Percentiles rank a stretch among this genome's conserved stretches.
Conservation (phyloP, 1,140 invertebrate species). For the Leptopilina boulardi region DNA sequence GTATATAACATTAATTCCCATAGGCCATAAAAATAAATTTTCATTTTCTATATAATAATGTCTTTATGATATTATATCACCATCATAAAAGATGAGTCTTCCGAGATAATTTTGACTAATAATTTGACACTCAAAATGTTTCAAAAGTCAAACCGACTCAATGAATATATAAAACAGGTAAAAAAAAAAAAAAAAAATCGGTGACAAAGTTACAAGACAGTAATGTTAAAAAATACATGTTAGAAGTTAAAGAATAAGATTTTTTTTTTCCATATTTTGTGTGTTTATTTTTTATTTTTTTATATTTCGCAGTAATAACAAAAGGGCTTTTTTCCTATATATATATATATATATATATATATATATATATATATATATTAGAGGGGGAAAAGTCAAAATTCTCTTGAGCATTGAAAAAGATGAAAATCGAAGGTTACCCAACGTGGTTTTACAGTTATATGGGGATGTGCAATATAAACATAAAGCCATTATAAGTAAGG, state of each 20-base stretch:
- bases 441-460: slow-evolving; percentile 43
- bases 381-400: slow-evolving; percentile 20
- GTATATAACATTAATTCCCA: neutral
- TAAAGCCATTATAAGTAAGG: slow-evolving; percentile 55
- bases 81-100: slow-evolving; percentile 9
- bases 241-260: neutral
- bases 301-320: neutral
- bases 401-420: neutral
- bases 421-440: slow-evolving; percentile 20
- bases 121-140: neutral
- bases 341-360: too few species aligned
- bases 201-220: slow-evolving; percentile 16
- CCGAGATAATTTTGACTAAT: neutral
- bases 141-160: neutral
- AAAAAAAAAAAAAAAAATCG: neutral
- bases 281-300: slow-evolving; percentile 16
- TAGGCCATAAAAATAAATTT: neutral
- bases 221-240: slow-evolving; percentile 9
- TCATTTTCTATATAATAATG: slow-evolving; percentile 1
- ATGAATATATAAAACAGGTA: neutral
- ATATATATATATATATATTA: too few species aligned
- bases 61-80: neutral
- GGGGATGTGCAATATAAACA: slow-evolving; percentile 51
- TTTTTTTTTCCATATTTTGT: neutral
- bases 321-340: neutral